Percentiles rank a stretch among this genome's conserved stretches.
Conservation (phyloP, 1,140 invertebrate genomes). For the Ephestia elutella region DNA sequence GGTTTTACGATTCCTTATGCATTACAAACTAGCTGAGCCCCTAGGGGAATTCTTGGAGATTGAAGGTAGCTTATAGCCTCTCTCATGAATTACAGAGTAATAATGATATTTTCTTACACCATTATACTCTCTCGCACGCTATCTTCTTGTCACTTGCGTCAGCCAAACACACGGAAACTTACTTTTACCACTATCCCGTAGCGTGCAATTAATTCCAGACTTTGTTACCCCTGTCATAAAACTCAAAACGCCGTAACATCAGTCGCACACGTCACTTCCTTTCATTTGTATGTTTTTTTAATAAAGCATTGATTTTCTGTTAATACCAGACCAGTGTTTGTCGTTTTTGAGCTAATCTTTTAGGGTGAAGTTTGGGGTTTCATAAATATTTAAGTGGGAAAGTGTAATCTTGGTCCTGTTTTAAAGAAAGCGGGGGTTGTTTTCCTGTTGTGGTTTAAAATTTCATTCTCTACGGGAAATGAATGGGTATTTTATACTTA, state of each 20-base stretch:
- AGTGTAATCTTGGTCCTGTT: slow-evolving; percentile 26
- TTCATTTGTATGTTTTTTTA: slow-evolving; percentile 40
- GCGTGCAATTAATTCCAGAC: slow-evolving; percentile 27
- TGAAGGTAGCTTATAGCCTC: too few species aligned
- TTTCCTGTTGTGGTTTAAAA: background rate
- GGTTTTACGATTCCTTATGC: too few species aligned
- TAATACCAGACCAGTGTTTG: slow-evolving; percentile 9
- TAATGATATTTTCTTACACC: too few species aligned
- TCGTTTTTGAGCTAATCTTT: background rate
- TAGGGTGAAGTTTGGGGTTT: slow-evolving; percentile 26
- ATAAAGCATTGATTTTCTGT: slow-evolving; percentile 43
- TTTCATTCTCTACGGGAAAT: background rate
- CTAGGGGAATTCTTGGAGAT: too few species aligned
- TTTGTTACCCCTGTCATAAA: slow-evolving; percentile 34
- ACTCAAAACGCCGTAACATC: slow-evolving; percentile 4
- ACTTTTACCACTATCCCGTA: background rate
- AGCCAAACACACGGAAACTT: background rate
- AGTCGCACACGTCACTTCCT: slow-evolving; percentile 32
- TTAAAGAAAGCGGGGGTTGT: background rate
- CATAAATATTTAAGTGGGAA: slow-evolving; percentile 51
- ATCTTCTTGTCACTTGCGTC: background rate
- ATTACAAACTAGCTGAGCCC: too few species aligned
- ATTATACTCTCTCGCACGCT: too few species aligned
- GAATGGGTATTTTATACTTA: background rate
- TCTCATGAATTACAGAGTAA: too few species aligned